Evolutionary conservation across 2,888 invertebrate genomes (phyloP).

Genomic region (Drosophila eohydei): DNA sequence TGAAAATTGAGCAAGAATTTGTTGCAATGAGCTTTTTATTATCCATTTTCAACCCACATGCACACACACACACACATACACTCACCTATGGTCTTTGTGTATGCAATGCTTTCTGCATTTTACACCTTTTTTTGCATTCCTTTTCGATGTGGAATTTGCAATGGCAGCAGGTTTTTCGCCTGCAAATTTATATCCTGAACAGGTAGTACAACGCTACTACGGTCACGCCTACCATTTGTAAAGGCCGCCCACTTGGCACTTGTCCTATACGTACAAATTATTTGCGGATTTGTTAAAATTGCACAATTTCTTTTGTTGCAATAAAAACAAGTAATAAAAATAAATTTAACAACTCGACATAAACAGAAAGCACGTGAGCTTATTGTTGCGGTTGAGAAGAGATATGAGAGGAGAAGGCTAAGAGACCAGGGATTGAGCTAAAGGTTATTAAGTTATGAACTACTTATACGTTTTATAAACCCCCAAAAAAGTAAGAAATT

Average conservation of each 20-base stretch:
- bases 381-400: background rate
- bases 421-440: background rate
- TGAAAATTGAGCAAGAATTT: conserved; percentile 79
- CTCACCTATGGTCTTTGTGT: conserved; percentile 35
- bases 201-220: background rate
- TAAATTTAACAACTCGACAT: conserved; percentile 29
- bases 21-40: conserved; percentile 81
- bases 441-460: background rate
- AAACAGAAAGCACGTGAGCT: background rate
- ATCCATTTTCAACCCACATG: conserved; percentile 68
- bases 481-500: too few species aligned
- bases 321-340: background rate
- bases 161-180: conserved; percentile 68
- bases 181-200: conserved; percentile 55
- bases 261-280: conserved; percentile 65
- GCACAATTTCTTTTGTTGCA: conserved; percentile 31
- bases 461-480: background rate
- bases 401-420: background rate
- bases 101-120: conserved; percentile 58
- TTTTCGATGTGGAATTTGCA: conserved; percentile 69
- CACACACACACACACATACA: conserved; percentile 15
- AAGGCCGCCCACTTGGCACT: conserved; percentile 17
- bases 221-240: conserved; percentile 27
- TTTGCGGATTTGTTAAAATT: conserved; percentile 75
- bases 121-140: conserved; percentile 69